Percentiles rank a stretch among this genome's conserved stretches.
phyloP scores from a whole-genome alignment of 2,797 vertebrate genomes.

The Chloroceryle amazona region DNA sequence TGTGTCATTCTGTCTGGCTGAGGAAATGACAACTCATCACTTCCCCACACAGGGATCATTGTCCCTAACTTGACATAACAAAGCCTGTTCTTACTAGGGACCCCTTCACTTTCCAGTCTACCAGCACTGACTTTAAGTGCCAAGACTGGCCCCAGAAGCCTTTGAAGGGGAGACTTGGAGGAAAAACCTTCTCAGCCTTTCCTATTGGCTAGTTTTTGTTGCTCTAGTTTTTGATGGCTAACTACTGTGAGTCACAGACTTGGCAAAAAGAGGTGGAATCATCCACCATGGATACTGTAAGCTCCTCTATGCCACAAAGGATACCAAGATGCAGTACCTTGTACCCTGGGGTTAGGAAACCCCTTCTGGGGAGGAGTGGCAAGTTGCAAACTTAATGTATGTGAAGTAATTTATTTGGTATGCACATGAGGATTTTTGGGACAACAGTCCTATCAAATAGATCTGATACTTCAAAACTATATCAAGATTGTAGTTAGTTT shows the following conservation, averaged over 20 bases:
- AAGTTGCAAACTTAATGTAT: neutral
- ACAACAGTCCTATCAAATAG: neutral
- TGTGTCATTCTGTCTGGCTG: neutral
- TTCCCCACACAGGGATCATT: accelerated
- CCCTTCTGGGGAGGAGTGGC: neutral
- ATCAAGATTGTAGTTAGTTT: neutral
- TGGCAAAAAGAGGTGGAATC: neutral
- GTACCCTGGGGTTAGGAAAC: neutral
- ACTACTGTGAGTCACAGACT: neutral
- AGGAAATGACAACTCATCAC: neutral
- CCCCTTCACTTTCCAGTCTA: neutral
- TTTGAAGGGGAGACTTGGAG: neutral
- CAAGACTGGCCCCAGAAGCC: neutral
- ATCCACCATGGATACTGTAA: neutral
- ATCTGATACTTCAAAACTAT: neutral
- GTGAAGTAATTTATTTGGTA: neutral
- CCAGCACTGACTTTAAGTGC: neutral
- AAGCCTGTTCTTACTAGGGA: neutral
- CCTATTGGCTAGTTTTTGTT: neutral
- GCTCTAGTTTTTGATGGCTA: neutral
- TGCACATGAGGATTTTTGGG: neutral
- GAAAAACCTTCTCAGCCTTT: neutral
- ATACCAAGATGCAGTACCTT: neutral
- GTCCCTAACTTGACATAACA: neutral
- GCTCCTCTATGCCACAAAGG: neutral